Evolutionary conservation across 2,797 vertebrate species (phyloP), one percentile per base, ranked within the genome.

Genomic region (Dromococcyx pavoninus): DNA sequence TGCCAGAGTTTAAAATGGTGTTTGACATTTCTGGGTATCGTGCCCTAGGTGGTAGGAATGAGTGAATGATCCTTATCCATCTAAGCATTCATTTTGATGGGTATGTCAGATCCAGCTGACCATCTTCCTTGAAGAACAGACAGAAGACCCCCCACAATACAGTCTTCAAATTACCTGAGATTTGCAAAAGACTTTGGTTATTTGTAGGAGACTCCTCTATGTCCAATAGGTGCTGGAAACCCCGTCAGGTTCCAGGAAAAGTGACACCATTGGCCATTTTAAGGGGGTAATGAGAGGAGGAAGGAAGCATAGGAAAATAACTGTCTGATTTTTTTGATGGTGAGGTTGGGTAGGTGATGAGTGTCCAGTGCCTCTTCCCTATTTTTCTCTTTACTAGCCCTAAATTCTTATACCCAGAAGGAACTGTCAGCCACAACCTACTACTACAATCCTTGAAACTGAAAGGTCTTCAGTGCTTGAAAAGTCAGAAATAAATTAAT

Each of bases 31-130:
- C 33, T 57, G 37, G 48, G 9, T 23, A 23, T 17, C 3, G 1
- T 1, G 0, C 7, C 27, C 43, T 25, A 7, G 5, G 5, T 62
- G 33, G 5, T 24, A 44, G 10, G 53, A 80, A 67, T 27, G 17
- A 58, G 9, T 48, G 23, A 37, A 37, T 13, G 14, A 67, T n/a
- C 19, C 25, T 78, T 65, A 50, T n/a, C 21, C 6, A 7, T 2
- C 0, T 32, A 65, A 83, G 4, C 3, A 22, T 44, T 67, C 44
- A 14, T 4, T 41, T 18, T 0, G 0, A 16, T n/a, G n/a, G n/a
- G n/a, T n/a, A n/a, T n/a, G n/a, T 41, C 4, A 76, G 24, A 57
- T 53, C 8, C 51, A 66, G 9, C 17, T 73, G 19, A 4, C 10
- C 12, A 69, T 28, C 27, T 39, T 81, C 39, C 10, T 51, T 57